Base-by-base conservation (phyloP, 2,113 vertebrate genomes). In the Solea senegalensis region DNA sequence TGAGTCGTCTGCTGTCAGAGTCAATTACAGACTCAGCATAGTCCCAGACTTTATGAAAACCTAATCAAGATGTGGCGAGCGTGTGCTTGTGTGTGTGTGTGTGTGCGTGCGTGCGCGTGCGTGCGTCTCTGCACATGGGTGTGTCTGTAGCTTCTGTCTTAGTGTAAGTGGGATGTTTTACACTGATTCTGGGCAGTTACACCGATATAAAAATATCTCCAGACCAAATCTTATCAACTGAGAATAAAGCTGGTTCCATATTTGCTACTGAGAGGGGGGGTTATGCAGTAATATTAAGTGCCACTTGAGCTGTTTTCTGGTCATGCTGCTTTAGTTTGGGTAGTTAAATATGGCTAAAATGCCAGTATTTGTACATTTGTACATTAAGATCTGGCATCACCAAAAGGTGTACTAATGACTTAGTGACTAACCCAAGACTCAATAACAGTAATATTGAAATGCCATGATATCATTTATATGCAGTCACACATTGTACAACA, bases 1-100 rank as follows among this genome's bases (percentile, higher is more conserved):
- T 81, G 82, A 92, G 84, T 88, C 89, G 87, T 89, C 85, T 89
- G 83, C 91, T 92, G 92, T 93, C 92, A 92, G 91, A 93, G 91
- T 94, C 93, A 93, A 94, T 94, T 94, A 93, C 92, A 89, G 88
- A 90, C 88, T 89, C 84, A 86, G 84, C 81, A 88, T 82, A 91
- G 86, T 92, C 82, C 88, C 86, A 91, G 91, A 91, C 86, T 90
- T 89, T 91, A 92, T 89, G 87, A 91, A 89, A 91, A 91, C 84
- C 89, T 91, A 91, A 94, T 94, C 91, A 92, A 91, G 91, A 92
- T 92, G 83, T 83, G 80, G 78, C 81, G 65, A 72, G 27, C 62
- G 66, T 81, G 75, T 65, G 69, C 69, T 55, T 28, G 66, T 44
- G 28, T 57, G 64, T 53, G 69, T 80, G 72, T 67, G 69, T 76